Percentiles rank a stretch among this genome's conserved stretches.
Conservation (phyloP, 2,113 vertebrate species). For the Trogon melanurus region DNA sequence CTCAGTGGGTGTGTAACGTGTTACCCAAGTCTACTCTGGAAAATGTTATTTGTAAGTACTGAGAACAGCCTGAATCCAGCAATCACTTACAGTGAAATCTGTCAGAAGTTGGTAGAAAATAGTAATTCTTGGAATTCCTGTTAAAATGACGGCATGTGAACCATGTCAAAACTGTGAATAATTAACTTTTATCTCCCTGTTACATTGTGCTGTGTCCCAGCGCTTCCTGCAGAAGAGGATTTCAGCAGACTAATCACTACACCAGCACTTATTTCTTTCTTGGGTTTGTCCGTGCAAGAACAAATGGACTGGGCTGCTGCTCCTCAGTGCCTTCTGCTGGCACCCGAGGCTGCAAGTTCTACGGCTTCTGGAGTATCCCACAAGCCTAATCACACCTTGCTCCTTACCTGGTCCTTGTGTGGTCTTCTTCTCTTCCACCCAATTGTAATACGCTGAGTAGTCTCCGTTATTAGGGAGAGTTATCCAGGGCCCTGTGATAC, state of each 20-base stretch:
- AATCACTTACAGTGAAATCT: constrained; percentile 34
- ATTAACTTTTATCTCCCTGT: neutral
- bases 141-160: neutral
- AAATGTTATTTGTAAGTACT: neutral
- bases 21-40: neutral
- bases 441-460: constrained; percentile 95
- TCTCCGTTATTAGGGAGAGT: constrained; percentile 93
- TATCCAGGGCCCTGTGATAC: constrained; percentile 90
- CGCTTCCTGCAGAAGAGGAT: neutral
- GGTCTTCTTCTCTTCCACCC: constrained; percentile 90
- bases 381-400: neutral
- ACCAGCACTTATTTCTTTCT: neutral
- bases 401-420: constrained; percentile 90
- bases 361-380: neutral
- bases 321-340: neutral
- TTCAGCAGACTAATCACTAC: neutral
- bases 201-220: neutral
- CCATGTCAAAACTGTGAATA: constrained; percentile 47
- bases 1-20: neutral
- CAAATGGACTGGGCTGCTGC: accelerated
- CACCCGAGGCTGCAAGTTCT: neutral
- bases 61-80: constrained; percentile 13
- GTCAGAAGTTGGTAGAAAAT: constrained; percentile 47
- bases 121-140: constrained; percentile 52
- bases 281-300: neutral